Percentiles rank a stretch among this genome's conserved stretches.
These are phyloP conservation scores for Chroicocephalus ridibundus DNA, from an alignment of 2,113 vertebrate species.

Conservation along the genomic window DNA sequence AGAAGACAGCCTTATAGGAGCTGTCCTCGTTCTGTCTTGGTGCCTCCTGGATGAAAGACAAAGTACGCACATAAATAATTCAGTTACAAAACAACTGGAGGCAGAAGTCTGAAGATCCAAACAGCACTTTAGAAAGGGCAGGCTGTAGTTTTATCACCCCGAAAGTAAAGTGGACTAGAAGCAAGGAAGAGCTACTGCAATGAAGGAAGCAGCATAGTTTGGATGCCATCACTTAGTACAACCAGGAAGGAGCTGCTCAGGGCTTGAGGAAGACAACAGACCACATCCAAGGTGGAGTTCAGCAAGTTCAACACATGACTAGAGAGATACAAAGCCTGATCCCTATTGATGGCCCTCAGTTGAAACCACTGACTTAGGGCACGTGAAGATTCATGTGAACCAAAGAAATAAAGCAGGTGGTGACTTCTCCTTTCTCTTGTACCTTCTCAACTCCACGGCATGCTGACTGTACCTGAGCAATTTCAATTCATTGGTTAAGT, in stretches of 20 bases:
- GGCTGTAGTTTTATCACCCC: background rate
- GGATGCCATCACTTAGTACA: background rate
- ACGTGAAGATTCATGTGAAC: background rate
- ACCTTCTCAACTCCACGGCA: background rate
- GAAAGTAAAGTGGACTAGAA: background rate
- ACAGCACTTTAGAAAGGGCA: background rate
- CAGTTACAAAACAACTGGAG: background rate
- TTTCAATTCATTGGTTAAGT: background rate
- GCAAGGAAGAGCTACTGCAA: background rate
- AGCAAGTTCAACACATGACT: background rate
- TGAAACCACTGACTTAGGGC: background rate
- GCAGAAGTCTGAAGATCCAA: background rate
- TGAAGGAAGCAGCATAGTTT: background rate
- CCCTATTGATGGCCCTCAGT: background rate
- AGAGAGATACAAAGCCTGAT: background rate
- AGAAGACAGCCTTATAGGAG: constrained; percentile 60
- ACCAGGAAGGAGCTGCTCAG: background rate
- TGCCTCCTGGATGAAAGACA: constrained; percentile 60
- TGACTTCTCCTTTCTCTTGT: background rate
- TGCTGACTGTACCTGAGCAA: background rate
- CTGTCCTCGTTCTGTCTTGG: constrained; percentile 21
- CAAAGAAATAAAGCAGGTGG: background rate
- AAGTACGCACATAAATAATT: background rate
- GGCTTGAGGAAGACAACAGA: background rate
- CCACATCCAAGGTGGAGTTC: background rate